Evolutionary conservation across 2,113 vertebrate species (phyloP), one percentile per base, ranked within the genome.

Genomic region (Nothocercus nigrocapillus): DNA sequence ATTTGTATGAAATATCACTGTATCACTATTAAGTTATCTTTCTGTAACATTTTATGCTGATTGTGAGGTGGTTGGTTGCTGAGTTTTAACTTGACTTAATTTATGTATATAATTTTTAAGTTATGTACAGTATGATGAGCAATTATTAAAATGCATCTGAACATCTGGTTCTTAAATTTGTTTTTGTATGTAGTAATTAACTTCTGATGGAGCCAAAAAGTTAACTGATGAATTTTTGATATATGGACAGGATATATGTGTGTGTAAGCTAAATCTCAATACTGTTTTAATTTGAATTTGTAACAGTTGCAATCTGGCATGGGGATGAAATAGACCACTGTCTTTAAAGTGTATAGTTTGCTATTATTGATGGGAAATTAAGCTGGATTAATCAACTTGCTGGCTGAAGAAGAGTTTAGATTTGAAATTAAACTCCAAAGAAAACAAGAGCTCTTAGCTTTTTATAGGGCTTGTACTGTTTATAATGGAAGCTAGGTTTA

Each of bases 151-250:
- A 63, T 38, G 19, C 80, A 70, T 79, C 34, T 34, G 87, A 86
- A 87, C 70, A 95, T 51, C 70, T 85, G 63, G 36, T 77, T 38
- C 24, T 94, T 56, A 95, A 92, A 83, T 80, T 89, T 79, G 47
- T 82, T 67, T 94, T 72, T 56, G 68, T 84, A 44, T 49, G 20
- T 84, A 68, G 27, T 58, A 94, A 90, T 88, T 90, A 82, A 85
- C 21, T 93, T 87, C 61, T 27, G 85, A 81, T 47, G 51, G 42
- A 85, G 38, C 20, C 69, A 51, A 85, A 91, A 88, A 86, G 72
- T 90, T 91, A 79, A 21, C 30, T 79, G 45, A 59, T 73, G 45
- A 95, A 66, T 22, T 77, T 95, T 86, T 86, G 36, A 82, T 49
- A 81, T 78, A 85, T 67, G 27, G 13, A 45, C 2, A 28, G 5